Evolutionary conservation across 2,888 invertebrate genomes (phyloP).

Genomic region (Argynnis bischoffii): DNA sequence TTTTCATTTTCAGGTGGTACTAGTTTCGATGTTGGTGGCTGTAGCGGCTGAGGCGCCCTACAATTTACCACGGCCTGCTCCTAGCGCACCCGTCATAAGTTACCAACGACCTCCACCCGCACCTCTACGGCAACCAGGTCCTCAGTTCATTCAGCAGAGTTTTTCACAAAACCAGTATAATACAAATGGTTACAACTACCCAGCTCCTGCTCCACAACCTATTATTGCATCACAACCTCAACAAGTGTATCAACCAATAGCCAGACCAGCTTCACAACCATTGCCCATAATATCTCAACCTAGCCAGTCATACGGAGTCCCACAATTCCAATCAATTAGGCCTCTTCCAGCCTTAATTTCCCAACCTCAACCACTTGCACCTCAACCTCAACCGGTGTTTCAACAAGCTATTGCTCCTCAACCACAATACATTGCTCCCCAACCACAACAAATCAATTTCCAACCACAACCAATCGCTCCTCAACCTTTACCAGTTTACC

Average conservation of each 20-base stretch:
- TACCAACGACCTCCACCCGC: slow-evolving; percentile 54
- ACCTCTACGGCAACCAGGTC: slow-evolving; percentile 38
- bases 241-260: slow-evolving; percentile 28
- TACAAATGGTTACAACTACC: slow-evolving; percentile 24
- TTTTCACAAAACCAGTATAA: slow-evolving; percentile 13
- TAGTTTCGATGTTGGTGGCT: slow-evolving; percentile 63
- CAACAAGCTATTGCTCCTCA: slow-evolving; percentile 17
- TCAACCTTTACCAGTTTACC: slow-evolving; percentile 32
- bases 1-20: slow-evolving; percentile 54
- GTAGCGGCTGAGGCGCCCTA: slow-evolving; percentile 72
- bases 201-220: slow-evolving; percentile 32
- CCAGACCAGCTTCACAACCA: slow-evolving; percentile 38
- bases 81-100: slow-evolving; percentile 55
- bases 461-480: slow-evolving; percentile 27
- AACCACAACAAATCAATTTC: slow-evolving; percentile 19
- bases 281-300: slow-evolving; percentile 20
- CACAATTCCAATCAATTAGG: slow-evolving; percentile 22
- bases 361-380: slow-evolving; percentile 23
- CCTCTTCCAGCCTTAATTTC: slow-evolving; percentile 14
- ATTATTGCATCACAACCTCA: slow-evolving; percentile 33
- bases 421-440: slow-evolving; percentile 22
- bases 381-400: neutral
- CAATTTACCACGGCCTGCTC: slow-evolving; percentile 63
- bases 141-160: slow-evolving; percentile 19
- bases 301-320: slow-evolving; percentile 20